These are phyloP conservation scores for Geothlypis trichas DNA, from an alignment of 2,113 vertebrate species.

Conservation along the genomic window DNA sequence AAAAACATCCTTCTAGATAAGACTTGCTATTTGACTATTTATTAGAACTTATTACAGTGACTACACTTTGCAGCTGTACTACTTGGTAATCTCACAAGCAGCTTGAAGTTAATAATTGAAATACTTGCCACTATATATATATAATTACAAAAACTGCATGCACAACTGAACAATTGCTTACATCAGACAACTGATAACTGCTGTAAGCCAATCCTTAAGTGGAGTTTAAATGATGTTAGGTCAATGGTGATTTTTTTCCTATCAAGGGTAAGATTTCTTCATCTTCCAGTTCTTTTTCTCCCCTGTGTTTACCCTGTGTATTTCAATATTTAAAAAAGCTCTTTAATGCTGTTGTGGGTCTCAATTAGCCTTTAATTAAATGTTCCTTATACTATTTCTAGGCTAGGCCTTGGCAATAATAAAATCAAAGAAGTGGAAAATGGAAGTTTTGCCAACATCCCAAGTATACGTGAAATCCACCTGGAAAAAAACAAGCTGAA, in stretches of 20 bases:
- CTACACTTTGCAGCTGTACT: neutral
- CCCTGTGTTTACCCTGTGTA: neutral
- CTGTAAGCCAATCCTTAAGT: neutral
- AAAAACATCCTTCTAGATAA: neutral
- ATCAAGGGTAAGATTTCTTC: neutral
- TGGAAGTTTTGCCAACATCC: constrained; percentile 85
- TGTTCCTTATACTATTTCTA: constrained; percentile 64
- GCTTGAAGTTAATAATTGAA: neutral
- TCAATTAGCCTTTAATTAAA: neutral
- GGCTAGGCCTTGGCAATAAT: constrained; percentile 90
- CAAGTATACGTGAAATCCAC: constrained; percentile 90
- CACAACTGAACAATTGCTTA: neutral
- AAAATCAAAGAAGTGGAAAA: constrained; percentile 94
- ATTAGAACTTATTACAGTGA: neutral
- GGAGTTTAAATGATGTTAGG: neutral
- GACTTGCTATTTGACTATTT: neutral
- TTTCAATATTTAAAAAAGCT: neutral
- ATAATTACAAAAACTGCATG: neutral
- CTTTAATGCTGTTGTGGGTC: neutral
- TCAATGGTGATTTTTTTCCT: neutral
- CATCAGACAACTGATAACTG: neutral
- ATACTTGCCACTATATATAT: neutral
- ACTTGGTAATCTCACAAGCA: neutral
- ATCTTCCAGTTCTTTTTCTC: neutral
- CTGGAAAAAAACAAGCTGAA: constrained; percentile 92